phyloP scores from a whole-genome alignment of 2,113 vertebrate genomes.

The Sapayoa aenigma region DNA sequence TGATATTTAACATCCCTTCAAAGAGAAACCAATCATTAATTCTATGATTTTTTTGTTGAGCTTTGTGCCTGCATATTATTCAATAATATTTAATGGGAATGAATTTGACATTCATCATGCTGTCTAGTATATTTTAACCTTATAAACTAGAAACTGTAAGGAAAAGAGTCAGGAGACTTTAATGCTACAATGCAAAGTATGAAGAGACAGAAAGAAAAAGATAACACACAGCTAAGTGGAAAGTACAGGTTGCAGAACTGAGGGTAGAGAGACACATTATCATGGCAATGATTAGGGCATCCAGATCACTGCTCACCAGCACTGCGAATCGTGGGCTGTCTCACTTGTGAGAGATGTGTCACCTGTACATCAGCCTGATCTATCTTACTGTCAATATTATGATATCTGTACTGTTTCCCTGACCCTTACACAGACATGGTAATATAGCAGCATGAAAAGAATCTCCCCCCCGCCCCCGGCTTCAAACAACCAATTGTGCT shows the following conservation, averaged over 20 bases:
- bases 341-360: not conserved
- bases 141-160: not conserved
- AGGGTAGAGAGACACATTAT: rapidly evolving
- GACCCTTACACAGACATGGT: not conserved
- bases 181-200: not conserved
- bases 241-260: not conserved
- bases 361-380: not conserved
- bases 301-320: not conserved
- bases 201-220: not conserved
- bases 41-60: not conserved
- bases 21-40: not conserved
- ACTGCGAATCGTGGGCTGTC: not conserved
- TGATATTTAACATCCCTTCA: not conserved
- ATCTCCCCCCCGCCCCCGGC: too few relatives aligned
- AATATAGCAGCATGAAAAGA: not conserved
- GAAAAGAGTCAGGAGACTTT: not conserved
- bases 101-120: rapidly evolving
- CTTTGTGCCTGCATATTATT: not conserved
- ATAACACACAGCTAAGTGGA: not conserved
- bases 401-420: not conserved
- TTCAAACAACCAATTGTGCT: not conserved
- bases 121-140: not conserved
- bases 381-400: rapidly evolving
- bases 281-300: not conserved
- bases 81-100: not conserved